Evolutionary conservation across 1,140 invertebrate species (phyloP), one percentile per base, ranked within the genome.

Genomic region (Pseudoatta argentina): DNA sequence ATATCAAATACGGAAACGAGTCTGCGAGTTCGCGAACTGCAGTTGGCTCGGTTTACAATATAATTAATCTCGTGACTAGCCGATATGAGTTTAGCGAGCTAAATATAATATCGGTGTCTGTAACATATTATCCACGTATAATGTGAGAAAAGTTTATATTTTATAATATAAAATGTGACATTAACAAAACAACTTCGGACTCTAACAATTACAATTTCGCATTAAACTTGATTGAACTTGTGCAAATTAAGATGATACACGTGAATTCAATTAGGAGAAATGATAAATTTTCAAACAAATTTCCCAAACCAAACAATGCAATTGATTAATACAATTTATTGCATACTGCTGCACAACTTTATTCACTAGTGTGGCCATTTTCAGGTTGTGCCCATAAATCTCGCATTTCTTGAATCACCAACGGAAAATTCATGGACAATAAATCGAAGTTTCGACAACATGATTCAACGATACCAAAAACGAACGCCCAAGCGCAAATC

Each of bases 1-100:
- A 89, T 89, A 89, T 89, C 88, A 89, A 73, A 88, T 72, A 86
- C 72, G 72, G 85, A 89, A 87, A 89, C 72, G 77, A 63, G 69
- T 76, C 85, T 71, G 67, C 85, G 77, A 89, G 85, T 89, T 89
- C 10, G 34, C 77, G 85, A 89, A 87, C 77, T 77, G 66, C 30
- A 89, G 71, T 86, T 55, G 55, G 85, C 77, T 87, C 78, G 86
- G 71, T 87, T 89, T 89, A 82, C 88, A 86, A 89, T 79, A 89
- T 89, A 87, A 89, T 89, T 89, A 89, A 86, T 61, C 75, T 59
- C 39, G 61, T 51, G 69, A 63, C 69, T 76, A 63, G 61, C 87
- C 53, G 61, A 44, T 71, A 64, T 51, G 75, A 88, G 59, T 86
- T 69, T 81, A 55, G 83, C 83, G 77, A 30, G 72, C 87, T 79